These are phyloP conservation scores for Bactericera cockerelli DNA, from an alignment of 1,140 invertebrate species.

Conservation along the genomic window DNA sequence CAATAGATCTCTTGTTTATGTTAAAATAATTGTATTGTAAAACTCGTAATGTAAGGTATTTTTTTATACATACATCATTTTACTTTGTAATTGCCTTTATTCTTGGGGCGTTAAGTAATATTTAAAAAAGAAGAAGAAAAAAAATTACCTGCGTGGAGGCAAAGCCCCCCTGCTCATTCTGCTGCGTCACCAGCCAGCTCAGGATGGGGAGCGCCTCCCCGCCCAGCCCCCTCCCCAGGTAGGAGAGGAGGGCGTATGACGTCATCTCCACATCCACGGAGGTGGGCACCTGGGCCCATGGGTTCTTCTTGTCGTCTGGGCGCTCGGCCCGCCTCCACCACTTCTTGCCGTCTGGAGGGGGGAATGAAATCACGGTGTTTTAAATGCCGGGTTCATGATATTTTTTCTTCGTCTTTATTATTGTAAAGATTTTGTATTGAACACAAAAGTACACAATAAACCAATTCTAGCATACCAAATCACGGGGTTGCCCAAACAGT, in stretches of 20 bases:
- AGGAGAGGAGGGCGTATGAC: conserved; percentile 58
- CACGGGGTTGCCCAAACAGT: no score
- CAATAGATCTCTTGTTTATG: no score
- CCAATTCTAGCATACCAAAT: no score
- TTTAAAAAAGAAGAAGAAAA: no score
- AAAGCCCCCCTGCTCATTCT: conserved; percentile 69
- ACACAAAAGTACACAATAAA: no score
- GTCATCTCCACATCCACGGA: conserved; percentile 78
- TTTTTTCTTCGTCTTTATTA: no score
- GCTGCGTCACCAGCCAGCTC: conserved; percentile 65
- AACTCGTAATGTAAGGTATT: no score
- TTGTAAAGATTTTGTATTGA: neutral
- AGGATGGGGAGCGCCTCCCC: conserved; percentile 60
- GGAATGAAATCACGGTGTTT: conserved; percentile 14
- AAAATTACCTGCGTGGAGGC: conserved; percentile 49
- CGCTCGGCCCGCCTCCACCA: conserved; percentile 51
- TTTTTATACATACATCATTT: no score
- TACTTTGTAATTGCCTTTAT: no score
- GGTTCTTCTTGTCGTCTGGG: conserved; percentile 39
- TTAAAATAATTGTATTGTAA: no score
- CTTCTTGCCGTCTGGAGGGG: conserved; percentile 37
- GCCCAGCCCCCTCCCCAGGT: conserved; percentile 45
- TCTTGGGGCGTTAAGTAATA: no score
- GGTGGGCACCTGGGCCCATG: conserved; percentile 48
- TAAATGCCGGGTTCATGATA: neutral